Evolutionary conservation across 1,140 invertebrate species (phyloP).

Genomic region (Cydia strobilella): DNA sequence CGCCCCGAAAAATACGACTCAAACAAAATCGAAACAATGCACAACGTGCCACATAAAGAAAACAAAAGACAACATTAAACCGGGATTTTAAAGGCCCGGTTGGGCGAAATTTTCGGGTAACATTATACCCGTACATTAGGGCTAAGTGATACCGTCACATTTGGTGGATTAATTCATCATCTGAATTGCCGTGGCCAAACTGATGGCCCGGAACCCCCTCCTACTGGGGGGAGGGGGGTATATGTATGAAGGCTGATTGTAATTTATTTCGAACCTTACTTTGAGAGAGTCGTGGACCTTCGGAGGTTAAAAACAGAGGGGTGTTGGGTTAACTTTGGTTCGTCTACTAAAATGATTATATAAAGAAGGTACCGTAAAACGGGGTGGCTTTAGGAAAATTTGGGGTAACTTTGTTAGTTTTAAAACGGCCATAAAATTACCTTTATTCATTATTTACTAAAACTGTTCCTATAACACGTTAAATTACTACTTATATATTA

Average conservation of each 20-base stretch:
- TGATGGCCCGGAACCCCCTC: slow-evolving; percentile 73
- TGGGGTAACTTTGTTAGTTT: too few relatives aligned
- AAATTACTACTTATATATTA: too few relatives aligned
- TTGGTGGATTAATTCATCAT: slow-evolving; percentile 80
- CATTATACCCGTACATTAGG: slow-evolving; percentile 79
- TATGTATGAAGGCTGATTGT: slow-evolving; percentile 27
- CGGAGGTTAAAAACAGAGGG: neutral
- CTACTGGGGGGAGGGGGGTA: slow-evolving; percentile 28
- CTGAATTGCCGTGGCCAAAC: slow-evolving; percentile 78
- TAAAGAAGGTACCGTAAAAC: neutral
- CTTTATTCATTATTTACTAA: too few relatives aligned
- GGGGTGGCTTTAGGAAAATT: too few relatives aligned
- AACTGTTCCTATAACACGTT: too few relatives aligned
- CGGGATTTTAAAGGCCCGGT: slow-evolving; percentile 44
- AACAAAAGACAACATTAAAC: slow-evolving; percentile 53
- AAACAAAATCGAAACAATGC: slow-evolving; percentile 5
- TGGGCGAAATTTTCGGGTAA: slow-evolving; percentile 69
- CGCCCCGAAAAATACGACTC: neutral
- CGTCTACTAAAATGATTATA: neutral
- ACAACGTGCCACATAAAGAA: slow-evolving; percentile 33
- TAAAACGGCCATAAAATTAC: too few relatives aligned
- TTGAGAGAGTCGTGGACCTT: neutral
- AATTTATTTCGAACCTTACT: slow-evolving; percentile 27
- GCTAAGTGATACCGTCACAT: slow-evolving; percentile 79
- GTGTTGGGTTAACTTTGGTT: neutral